A percentile compares a stretch with the other conserved stretches of the same genome.
These are phyloP conservation scores for Erynnis tages DNA, from an alignment of 2,888 invertebrate species.

Conservation along the genomic window DNA sequence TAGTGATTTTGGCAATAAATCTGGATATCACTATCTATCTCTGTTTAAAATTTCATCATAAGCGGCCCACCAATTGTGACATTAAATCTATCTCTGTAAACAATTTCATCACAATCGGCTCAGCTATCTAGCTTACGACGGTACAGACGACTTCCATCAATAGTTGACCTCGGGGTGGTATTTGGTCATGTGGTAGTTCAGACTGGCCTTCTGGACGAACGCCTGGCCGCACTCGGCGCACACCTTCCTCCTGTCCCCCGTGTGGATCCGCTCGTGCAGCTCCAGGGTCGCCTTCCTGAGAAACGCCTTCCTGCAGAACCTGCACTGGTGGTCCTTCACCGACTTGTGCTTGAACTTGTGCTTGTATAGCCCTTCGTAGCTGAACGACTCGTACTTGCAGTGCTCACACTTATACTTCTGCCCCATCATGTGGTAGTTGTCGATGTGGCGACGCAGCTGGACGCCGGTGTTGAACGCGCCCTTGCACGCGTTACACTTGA, in stretches of 20 bases:
- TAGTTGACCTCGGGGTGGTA: constrained; percentile 67
- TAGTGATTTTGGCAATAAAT: too few relatives aligned
- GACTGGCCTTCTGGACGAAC: constrained; percentile 70
- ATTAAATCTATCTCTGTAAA: too few relatives aligned
- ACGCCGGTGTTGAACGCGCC: constrained; percentile 54
- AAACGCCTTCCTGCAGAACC: constrained; percentile 69
- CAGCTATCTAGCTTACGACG: too few relatives aligned
- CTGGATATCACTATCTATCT: too few relatives aligned
- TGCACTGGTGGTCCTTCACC: constrained; percentile 65
- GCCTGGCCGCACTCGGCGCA: constrained; percentile 63
- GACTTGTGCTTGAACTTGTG: constrained; percentile 69
- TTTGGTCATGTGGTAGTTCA: constrained; percentile 71
- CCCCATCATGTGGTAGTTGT: constrained; percentile 66
- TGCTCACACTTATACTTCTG: constrained; percentile 54
- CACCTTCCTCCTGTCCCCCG: constrained; percentile 60
- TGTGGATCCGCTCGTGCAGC: constrained; percentile 65
- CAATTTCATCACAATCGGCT: too few relatives aligned
- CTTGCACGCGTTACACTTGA: constrained; percentile 64
- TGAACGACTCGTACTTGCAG: constrained; percentile 63
- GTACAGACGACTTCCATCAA: constrained; percentile 34
- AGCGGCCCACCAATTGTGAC: too few relatives aligned
- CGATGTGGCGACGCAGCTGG: constrained; percentile 55
- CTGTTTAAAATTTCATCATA: too few relatives aligned
- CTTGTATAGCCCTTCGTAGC: constrained; percentile 52
- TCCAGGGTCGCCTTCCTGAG: constrained; percentile 54